Evolutionary conservation across 2,797 vertebrate genomes (phyloP).

Genomic region (Sebastes hopkinsi): DNA sequence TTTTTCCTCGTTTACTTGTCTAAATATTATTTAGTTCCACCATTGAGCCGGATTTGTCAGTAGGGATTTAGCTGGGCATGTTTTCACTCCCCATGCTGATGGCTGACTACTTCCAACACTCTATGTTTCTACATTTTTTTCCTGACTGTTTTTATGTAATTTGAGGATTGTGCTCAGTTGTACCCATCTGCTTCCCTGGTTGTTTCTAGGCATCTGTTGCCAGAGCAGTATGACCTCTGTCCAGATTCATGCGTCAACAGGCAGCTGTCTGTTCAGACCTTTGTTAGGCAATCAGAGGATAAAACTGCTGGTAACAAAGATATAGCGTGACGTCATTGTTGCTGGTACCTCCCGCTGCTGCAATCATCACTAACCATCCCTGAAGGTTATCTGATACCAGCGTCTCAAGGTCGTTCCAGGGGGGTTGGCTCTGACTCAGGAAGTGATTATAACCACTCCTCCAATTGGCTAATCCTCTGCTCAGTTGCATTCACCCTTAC

Average conservation of each 20-base stretch:
- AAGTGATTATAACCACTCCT: constrained; percentile 11
- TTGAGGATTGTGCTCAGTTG: constrained; percentile 39
- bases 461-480: neutral
- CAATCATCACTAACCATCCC: neutral
- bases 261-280: constrained; percentile 41
- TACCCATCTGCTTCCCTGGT: constrained; percentile 34
- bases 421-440: constrained; percentile 25
- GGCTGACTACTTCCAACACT: constrained; percentile 47
- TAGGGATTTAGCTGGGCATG: constrained; percentile 69
- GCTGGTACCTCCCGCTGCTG: constrained; percentile 4
- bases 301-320: constrained; percentile 30
- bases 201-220: constrained; percentile 41
- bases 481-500: neutral
- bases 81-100: constrained; percentile 60
- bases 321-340: neutral
- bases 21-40: constrained; percentile 79
- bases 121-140: constrained; percentile 2
- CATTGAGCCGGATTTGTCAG: constrained; percentile 77
- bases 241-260: constrained; percentile 31
- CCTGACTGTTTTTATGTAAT: constrained; percentile 49
- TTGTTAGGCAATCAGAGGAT: constrained; percentile 21
- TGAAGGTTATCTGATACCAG: constrained; percentile 53
- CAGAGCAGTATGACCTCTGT: constrained; percentile 33
- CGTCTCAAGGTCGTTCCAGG: constrained; percentile 58
- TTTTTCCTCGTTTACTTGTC: constrained; percentile 65